Conservation (phyloP, 2,797 vertebrate species). For the Distichodus sexfasciatus region DNA sequence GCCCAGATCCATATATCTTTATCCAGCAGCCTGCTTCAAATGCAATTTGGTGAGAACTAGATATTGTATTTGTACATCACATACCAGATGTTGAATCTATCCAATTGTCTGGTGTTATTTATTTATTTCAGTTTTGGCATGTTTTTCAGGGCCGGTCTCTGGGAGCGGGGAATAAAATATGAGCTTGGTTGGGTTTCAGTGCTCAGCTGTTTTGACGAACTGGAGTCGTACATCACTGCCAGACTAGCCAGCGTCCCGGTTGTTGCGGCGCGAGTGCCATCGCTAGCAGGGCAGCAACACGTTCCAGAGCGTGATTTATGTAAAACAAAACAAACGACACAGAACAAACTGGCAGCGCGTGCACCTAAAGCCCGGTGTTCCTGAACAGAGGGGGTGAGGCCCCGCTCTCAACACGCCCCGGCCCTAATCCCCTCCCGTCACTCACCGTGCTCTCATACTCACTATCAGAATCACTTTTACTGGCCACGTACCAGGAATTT, state of each 20-base stretch:
- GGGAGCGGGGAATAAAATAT: conserved; percentile 63
- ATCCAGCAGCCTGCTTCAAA: conserved; percentile 69
- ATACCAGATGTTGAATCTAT: conserved; percentile 82
- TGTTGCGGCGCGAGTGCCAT: conserved; percentile 38
- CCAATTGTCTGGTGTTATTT: conserved; percentile 69
- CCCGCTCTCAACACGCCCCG: too few relatives aligned
- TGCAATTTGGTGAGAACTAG: conserved; percentile 75
- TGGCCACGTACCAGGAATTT: too few relatives aligned
- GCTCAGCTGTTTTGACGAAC: conserved; percentile 66
- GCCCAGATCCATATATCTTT: conserved; percentile 75
- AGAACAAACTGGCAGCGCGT: conserved; percentile 37
- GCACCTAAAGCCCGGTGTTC: conserved; percentile 32
- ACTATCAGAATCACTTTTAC: too few relatives aligned
- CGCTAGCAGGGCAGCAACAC: conserved; percentile 37
- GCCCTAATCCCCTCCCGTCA: too few relatives aligned
- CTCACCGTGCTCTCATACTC: too few relatives aligned
- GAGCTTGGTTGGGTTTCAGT: conserved; percentile 63
- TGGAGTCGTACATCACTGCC: conserved; percentile 62
- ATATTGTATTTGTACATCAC: conserved; percentile 78
- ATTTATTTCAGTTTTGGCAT: conserved; percentile 47
- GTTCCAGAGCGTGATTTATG: conserved; percentile 53
- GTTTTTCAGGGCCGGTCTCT: conserved; percentile 49
- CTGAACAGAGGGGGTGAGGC: conserved; percentile 47
- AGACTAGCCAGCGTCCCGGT: conserved; percentile 49
- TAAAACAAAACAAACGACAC: conserved; percentile 54